Percentiles rank a stretch among this genome's conserved stretches.
Conservation (phyloP, 2,113 vertebrate species). For the Scartelaos histophorus region DNA sequence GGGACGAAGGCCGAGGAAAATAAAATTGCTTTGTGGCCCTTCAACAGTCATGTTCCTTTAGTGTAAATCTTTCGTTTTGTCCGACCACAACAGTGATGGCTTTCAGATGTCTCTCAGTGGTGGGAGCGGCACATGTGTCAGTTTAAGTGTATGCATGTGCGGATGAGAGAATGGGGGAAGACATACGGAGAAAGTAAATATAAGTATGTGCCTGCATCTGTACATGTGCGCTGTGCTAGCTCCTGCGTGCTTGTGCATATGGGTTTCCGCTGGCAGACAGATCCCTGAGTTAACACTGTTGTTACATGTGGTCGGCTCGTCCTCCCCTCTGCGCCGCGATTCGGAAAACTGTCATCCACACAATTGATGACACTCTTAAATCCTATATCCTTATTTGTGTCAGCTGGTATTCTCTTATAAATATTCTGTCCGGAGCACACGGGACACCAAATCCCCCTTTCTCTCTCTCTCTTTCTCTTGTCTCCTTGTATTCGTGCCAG, state of each 20-base stretch:
- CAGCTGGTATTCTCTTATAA: conserved; percentile 75
- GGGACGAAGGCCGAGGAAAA: not conserved
- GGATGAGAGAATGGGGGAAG: conserved; percentile 37
- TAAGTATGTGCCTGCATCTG: conserved; percentile 45
- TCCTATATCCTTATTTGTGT: conserved; percentile 77
- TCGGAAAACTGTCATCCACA: conserved; percentile 73
- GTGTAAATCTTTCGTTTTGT: conserved; percentile 54
- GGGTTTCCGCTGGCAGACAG: conserved; percentile 68
- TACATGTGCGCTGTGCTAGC: conserved; percentile 33
- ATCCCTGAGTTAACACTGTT: conserved; percentile 76
- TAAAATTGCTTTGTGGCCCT: conserved; percentile 7
- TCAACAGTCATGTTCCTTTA: conserved; percentile 44
- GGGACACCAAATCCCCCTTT: conserved; percentile 57
- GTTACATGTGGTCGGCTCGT: conserved; percentile 75
- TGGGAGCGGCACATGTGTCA: conserved; percentile 42
- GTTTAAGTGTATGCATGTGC: conserved; percentile 56
- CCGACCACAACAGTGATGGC: conserved; percentile 44
- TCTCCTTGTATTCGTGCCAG: conserved; percentile 55
- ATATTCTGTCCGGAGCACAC: conserved; percentile 71
- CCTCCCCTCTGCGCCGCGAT: conserved; percentile 66
- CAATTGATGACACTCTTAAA: conserved; percentile 77
- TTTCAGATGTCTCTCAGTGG: conserved; percentile 52
- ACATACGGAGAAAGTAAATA: conserved; percentile 58
- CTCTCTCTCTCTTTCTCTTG: conserved; percentile 3
- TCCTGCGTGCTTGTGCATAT: conserved; percentile 44